Percentiles rank a stretch among this genome's conserved stretches.
These are phyloP conservation scores for Fistularia commersonii DNA, from an alignment of 2,797 vertebrate genomes.

Conservation along the genomic window DNA sequence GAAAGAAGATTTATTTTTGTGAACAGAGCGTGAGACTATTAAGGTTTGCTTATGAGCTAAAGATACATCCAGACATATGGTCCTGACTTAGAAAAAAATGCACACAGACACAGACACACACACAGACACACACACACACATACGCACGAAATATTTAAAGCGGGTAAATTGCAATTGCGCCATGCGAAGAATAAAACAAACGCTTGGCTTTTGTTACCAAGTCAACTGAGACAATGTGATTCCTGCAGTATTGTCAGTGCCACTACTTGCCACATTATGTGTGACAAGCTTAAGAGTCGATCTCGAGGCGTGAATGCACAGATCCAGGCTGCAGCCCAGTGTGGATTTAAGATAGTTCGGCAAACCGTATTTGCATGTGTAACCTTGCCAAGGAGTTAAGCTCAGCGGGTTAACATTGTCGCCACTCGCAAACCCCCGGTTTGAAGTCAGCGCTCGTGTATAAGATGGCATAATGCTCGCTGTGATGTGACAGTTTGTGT, in stretches of 20 bases:
- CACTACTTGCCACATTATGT: slow-evolving; percentile 68
- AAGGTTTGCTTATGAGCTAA: too few species aligned
- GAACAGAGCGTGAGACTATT: too few species aligned
- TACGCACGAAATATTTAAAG: too few species aligned
- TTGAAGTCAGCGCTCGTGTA: slow-evolving; percentile 53
- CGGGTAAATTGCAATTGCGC: slow-evolving; percentile 65
- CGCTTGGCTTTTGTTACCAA: slow-evolving; percentile 83
- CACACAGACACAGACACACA: too few species aligned
- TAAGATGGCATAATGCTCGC: slow-evolving; percentile 58
- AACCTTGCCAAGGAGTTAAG: slow-evolving; percentile 64
- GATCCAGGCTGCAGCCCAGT: slow-evolving; percentile 45
- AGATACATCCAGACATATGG: too few species aligned
- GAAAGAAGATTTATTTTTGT: too few species aligned
- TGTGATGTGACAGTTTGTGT: slow-evolving; percentile 54
- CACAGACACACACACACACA: too few species aligned
- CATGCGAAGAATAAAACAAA: slow-evolving; percentile 62
- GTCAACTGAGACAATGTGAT: slow-evolving; percentile 82
- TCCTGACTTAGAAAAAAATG: too few species aligned
- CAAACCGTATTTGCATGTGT: slow-evolving; percentile 53
- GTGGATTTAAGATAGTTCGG: slow-evolving; percentile 61
- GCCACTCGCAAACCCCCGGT: slow-evolving; percentile 42
- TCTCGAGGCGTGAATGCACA: slow-evolving; percentile 60
- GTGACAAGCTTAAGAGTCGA: slow-evolving; percentile 75
- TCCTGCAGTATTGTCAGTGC: slow-evolving; percentile 69
- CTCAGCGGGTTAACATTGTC: slow-evolving; percentile 56